A percentile compares a stretch with the other conserved stretches of the same genome.
Conservation (phyloP, 2,888 invertebrate genomes). For the Monochamus alternatus region DNA sequence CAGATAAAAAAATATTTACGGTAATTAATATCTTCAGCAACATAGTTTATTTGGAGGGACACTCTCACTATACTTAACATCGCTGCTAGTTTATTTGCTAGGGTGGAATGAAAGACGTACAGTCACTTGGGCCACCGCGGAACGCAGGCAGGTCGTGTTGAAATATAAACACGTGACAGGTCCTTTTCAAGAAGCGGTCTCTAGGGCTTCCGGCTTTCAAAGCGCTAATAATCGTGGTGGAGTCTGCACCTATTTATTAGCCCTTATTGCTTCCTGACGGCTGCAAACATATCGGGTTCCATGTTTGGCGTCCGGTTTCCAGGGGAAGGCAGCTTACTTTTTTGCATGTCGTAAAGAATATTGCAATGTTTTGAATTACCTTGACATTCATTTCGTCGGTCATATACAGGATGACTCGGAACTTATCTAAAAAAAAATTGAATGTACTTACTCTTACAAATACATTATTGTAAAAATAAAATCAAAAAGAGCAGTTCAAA, state of each 20-base stretch:
- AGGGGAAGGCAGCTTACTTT: neutral
- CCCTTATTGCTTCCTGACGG: conserved; percentile 41
- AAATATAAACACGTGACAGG: conserved; percentile 30
- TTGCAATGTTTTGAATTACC: conserved; percentile 9
- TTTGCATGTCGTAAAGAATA: neutral
- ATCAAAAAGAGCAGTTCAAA: too few relatives aligned
- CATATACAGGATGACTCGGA: too few relatives aligned
- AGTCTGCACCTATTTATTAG: conserved; percentile 38
- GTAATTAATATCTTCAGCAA: too few relatives aligned
- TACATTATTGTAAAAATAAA: too few relatives aligned
- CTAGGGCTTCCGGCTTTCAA: conserved; percentile 35
- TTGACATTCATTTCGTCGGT: too few relatives aligned
- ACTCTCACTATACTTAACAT: too few relatives aligned
- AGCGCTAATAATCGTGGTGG: conserved; percentile 35
- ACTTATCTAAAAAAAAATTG: too few relatives aligned
- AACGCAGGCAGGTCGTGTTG: conserved; percentile 23
- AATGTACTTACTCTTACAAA: too few relatives aligned
- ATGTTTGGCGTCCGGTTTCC: neutral
- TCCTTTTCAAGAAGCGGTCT: conserved; percentile 32
- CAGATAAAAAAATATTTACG: too few relatives aligned
- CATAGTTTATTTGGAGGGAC: too few relatives aligned
- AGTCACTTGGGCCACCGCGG: neutral
- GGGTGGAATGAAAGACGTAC: conserved; percentile 2
- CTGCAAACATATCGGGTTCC: conserved; percentile 16
- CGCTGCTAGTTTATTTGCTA: neutral